Base-by-base conservation (phyloP, 2,797 vertebrate species). In the Crax fasciolata region DNA sequence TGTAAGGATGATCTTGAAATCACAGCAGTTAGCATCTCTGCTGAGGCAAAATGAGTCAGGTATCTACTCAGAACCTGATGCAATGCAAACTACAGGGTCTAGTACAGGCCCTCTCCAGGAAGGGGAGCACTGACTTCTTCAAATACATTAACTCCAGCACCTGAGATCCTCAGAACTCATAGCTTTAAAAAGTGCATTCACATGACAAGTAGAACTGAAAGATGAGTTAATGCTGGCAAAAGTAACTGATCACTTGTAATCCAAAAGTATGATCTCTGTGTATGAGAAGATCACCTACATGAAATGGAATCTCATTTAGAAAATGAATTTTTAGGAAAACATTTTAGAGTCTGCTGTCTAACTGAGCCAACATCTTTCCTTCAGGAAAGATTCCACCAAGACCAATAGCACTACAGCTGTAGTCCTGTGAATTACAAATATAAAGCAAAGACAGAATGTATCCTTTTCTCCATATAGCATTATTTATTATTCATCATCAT, bases 401-500 rank as follows among this genome's bases (percentile, higher is more conserved):
- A 74, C 23, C 43, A 55, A 58, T 35, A 67, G 23, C 13, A 61
- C 20, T 62, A 23, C 25, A 78, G 38, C 25, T 48, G 55, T 57
- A 57, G n/a, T 57, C 55, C 30, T 57, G 55, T 21, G 32, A 57
- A 10, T 87, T 89, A 52, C 8, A 74, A 5, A 30, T 10, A 41
- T 46, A 67, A 43, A 68, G 32, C 4, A 24, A 48, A 78, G 51
- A 41, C 25, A 82, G 48, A 66, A 74, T 12, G 63, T 38, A 48
- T n/a, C 24, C n/a, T 79, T 86, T 90, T 32, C 57, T 90, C 66
- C 63, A 39, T 38, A n/a, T 15, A 71, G 32, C 20, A 44, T 79
- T 75, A 88, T 96, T 87, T 41, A 82, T 87, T 87, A 89, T 72
- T 88, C 84, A 89, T 72, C 55, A 84, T 25, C 49, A 54, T 44